A percentile compares a stretch with the other conserved stretches of the same genome.
Evolutionary conservation across 2,113 vertebrate species (phyloP).

Genomic region (Sapajus apella): DNA sequence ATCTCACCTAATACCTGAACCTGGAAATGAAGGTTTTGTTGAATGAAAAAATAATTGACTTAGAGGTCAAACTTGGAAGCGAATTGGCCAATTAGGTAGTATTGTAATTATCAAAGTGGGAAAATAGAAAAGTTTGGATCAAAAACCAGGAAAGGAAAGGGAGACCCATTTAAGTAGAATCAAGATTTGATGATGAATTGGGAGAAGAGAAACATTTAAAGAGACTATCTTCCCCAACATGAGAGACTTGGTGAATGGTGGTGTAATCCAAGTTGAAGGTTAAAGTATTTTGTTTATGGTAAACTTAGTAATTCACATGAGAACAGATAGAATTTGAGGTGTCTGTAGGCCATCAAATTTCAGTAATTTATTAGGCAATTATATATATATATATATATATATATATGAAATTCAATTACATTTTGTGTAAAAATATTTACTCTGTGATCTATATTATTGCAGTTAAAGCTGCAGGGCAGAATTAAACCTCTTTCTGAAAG

Average conservation of each 20-base stretch:
- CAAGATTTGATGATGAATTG: neutral
- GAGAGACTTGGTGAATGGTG: neutral
- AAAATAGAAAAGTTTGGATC: neutral
- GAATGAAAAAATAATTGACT: neutral
- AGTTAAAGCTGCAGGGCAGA: neutral
- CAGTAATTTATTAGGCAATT: neutral
- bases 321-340: neutral
- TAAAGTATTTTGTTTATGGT: neutral
- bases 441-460: neutral
- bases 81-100: neutral
- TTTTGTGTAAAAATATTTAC: conserved; percentile 17
- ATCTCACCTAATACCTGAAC: neutral
- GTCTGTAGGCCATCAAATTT: neutral
- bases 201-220: neutral
- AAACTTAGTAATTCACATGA: neutral
- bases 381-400: too few species aligned
- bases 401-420: neutral
- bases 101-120: neutral
- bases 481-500: neutral
- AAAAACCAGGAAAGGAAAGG: neutral
- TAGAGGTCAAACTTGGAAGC: neutral
- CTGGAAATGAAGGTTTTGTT: neutral
- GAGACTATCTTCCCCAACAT: neutral
- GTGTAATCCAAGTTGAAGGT: neutral
- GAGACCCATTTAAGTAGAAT: neutral